Conservation (phyloP, 37 sponge, comb jelly and placozoan species). For the Halichondria panicea region DNA sequence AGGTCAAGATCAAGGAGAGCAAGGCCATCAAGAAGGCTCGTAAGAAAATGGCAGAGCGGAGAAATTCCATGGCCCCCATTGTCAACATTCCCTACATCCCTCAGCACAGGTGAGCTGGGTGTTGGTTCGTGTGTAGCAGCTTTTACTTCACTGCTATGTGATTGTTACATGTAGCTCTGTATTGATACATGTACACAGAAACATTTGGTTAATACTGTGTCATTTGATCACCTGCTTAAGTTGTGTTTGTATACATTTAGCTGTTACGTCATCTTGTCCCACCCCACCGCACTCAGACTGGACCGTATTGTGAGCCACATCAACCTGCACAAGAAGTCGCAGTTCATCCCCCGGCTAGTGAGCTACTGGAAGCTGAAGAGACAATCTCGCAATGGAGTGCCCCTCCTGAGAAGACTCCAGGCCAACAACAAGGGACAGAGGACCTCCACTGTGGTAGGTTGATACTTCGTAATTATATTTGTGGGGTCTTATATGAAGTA, state of each 20-base stretch:
- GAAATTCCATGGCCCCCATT: constrained; percentile 45
- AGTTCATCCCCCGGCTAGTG: constrained; percentile 89
- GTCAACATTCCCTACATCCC: constrained; percentile 85
- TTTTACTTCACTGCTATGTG: no score
- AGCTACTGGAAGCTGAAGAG: constrained; percentile 98
- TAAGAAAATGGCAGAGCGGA: constrained; percentile 37
- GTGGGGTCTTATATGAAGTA: not conserved
- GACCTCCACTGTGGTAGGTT: constrained; percentile 39
- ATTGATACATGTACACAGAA: no score
- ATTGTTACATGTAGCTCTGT: no score
- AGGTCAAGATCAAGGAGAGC: constrained; percentile 12
- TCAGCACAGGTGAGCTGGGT: constrained; percentile 67
- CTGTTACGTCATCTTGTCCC: not conserved
- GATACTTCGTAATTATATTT: not conserved
- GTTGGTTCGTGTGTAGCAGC: not conserved
- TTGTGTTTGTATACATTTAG: not conserved
- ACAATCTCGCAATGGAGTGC: constrained; percentile 98
- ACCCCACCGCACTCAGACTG: constrained; percentile 31
- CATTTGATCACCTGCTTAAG: not conserved
- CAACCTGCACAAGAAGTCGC: constrained; percentile 75
- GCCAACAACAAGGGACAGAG: constrained; percentile 66
- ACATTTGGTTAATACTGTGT: not conserved
- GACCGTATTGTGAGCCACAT: constrained; percentile 74
- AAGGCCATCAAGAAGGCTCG: constrained; percentile 18
- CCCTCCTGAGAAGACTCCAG: constrained; percentile 90